Evolutionary conservation across 2,888 invertebrate genomes (phyloP).

Genomic region (Nemotelus pantherinus): DNA sequence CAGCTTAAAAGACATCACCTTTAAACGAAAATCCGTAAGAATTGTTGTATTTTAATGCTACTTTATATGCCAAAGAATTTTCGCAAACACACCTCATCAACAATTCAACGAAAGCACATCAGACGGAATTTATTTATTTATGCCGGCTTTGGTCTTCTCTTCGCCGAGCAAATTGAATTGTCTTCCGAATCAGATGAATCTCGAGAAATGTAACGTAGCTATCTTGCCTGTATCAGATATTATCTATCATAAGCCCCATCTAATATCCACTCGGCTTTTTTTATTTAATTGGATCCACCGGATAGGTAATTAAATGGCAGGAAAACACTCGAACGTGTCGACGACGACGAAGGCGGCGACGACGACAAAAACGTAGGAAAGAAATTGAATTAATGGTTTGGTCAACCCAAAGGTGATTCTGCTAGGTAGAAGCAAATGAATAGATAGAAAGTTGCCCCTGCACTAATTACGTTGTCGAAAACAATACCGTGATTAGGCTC

Average conservation of each 20-base stretch:
- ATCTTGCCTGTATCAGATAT: neutral
- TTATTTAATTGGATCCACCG: conserved; percentile 34
- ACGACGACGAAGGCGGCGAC: neutral
- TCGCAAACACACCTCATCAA: too few species aligned
- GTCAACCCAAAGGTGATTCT: conserved; percentile 32
- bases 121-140: too few species aligned
- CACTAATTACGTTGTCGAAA: conserved; percentile 40
- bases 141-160: too few species aligned
- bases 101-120: too few species aligned
- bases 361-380: neutral
- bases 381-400: conserved; percentile 43
- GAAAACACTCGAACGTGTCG: conserved; percentile 42
- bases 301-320: conserved; percentile 38
- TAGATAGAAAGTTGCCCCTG: neutral
- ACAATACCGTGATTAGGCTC: conserved; percentile 45
- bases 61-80: too few species aligned
- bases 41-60: too few species aligned
- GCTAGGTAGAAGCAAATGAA: neutral
- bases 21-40: too few species aligned
- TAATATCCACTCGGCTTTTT: conserved; percentile 22
- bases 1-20: too few species aligned
- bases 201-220: neutral
- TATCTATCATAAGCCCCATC: conserved; percentile 35
- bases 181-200: too few species aligned
- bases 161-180: too few species aligned